Evolutionary conservation across 2,797 vertebrate species (phyloP), one percentile per base, ranked within the genome.

Genomic region (Premnoplex brunnescens): DNA sequence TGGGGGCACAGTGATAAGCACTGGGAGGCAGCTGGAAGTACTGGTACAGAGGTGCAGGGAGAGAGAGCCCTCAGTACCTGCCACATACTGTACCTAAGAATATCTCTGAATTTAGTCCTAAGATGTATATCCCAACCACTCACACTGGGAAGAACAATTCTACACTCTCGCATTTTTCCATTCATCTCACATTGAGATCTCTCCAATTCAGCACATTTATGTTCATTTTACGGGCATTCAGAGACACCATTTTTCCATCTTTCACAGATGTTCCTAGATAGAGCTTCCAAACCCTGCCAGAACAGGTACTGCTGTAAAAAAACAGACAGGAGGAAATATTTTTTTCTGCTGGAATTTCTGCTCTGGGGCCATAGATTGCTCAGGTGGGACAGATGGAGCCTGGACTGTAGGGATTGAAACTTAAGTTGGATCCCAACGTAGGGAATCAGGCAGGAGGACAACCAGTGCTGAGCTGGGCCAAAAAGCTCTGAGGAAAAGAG

Each of bases 221-320:
- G 74, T 66, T 90, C 66, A 44, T 94, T 95, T 92, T 83, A 80
- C 41, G 77, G 87, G 64, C 72, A 64, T 87, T 89, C 84, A 68
- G 93, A 83, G 81, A 62, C 44, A 89, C 49, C 20, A 32, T 85
- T 83, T 93, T 34, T 64, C 63, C 44, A 39, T 91, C 36, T 76
- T 91, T 80, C 86, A 80, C 55, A 83, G 54, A 60, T 74, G 60
- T 64, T 80, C 60, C 67, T 37, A 14, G 19, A 55, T 14, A 67
- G 34, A 64, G 46, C 68, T 96, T 85, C 68, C 5, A 8, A 85
- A 73, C 63, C 63, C 68, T 66, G 66, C 63, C 58, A 66, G 76
- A 73, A 58, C 10, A 85, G 81, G 78, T 74, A 55, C 22, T 75
- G 43, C 78, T 68, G 63, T 20, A 73, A 36, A 90, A 91, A 60